Evolutionary conservation across 2,797 vertebrate genomes (phyloP).

Genomic region (Sebastiscus tertius): DNA sequence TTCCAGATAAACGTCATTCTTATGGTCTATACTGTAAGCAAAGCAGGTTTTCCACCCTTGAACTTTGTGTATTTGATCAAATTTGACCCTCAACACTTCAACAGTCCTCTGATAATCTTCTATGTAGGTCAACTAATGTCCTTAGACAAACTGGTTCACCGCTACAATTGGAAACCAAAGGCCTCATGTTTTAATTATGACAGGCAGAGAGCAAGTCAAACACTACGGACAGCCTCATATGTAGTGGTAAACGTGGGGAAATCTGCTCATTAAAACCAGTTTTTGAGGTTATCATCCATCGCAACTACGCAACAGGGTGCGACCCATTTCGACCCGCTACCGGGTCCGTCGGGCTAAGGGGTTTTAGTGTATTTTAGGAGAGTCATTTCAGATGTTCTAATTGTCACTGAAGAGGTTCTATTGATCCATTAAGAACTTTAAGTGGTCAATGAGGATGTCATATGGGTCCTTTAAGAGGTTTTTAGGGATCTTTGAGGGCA

Average conservation of each 20-base stretch:
- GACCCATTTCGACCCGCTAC: too few relatives aligned
- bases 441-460: too few relatives aligned
- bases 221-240: too few relatives aligned
- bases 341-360: too few relatives aligned
- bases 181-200: constrained; percentile 14
- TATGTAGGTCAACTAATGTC: constrained; percentile 19
- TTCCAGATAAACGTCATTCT: background rate
- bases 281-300: too few relatives aligned
- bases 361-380: too few relatives aligned
- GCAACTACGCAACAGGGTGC: too few relatives aligned
- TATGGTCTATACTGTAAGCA: background rate
- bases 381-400: background rate
- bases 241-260: background rate
- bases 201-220: background rate
- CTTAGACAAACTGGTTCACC: constrained; percentile 6
- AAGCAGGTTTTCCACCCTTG: background rate
- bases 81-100: constrained; percentile 3
- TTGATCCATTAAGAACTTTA: too few relatives aligned
- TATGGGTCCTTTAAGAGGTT: too few relatives aligned
- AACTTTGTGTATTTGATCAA: background rate
- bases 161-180: constrained; percentile 25
- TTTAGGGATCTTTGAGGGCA: too few relatives aligned
- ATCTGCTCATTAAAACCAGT: background rate
- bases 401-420: too few relatives aligned
- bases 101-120: background rate